Percentiles rank a stretch among this genome's conserved stretches.
Evolutionary conservation across 2,113 vertebrate genomes (phyloP).

Genomic region (Tetrao urogallus): DNA sequence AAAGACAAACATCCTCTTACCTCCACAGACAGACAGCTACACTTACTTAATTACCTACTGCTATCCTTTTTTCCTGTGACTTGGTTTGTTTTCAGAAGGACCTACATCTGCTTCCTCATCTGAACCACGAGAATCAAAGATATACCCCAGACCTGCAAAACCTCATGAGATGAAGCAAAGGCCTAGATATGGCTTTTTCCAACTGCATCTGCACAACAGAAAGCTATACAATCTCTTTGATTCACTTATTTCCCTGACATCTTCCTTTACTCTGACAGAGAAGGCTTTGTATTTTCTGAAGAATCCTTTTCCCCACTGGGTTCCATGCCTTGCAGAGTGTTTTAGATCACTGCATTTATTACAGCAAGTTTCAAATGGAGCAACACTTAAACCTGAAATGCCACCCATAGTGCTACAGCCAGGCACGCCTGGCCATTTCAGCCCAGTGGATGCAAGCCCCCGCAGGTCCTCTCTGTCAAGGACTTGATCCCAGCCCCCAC

Average conservation of each 20-base stretch:
- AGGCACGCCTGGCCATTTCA: not conserved
- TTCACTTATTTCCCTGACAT: not conserved
- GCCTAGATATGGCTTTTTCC: not conserved
- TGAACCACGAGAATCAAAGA: not conserved
- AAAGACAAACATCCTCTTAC: not conserved
- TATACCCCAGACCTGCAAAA: not conserved
- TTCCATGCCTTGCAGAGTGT: fast-evolving
- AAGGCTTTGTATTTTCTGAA: not conserved
- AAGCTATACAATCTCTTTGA: not conserved
- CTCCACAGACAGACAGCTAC: not conserved
- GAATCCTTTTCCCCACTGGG: not conserved
- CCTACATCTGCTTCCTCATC: not conserved
- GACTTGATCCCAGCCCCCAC: not conserved
- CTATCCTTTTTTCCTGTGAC: not conserved
- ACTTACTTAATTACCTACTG: not conserved
- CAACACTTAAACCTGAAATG: not conserved
- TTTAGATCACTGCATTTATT: not conserved
- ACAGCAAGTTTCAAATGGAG: not conserved
- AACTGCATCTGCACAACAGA: fast-evolving
- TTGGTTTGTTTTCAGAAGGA: not conserved
- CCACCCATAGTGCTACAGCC: fast-evolving
- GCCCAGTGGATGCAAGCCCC: not conserved
- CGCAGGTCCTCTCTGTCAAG: not conserved
- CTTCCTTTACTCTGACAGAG: not conserved
- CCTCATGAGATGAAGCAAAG: not conserved